Evolutionary conservation across 2,888 invertebrate species (phyloP).

Genomic region (Lasioglossum marginatum): DNA sequence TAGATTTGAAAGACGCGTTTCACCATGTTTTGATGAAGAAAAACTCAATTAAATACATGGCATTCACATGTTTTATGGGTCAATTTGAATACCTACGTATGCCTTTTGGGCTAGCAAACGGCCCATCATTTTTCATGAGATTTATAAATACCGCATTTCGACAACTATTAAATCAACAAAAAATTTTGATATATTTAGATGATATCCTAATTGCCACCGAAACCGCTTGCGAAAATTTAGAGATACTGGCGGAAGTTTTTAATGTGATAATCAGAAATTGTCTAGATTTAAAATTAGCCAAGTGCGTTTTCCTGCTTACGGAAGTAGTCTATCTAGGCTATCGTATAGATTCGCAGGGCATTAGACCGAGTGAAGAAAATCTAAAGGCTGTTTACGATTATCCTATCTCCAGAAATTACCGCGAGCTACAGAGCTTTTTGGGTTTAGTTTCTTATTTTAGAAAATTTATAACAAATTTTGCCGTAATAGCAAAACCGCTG

Average conservation of each 20-base stretch:
- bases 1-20: no score
- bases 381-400: background rate
- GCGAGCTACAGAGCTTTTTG: background rate
- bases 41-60: constrained; percentile 1
- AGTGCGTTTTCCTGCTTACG: background rate
- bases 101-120: background rate
- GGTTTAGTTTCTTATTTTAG: background rate
- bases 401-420: background rate
- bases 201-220: background rate
- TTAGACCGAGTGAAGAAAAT: background rate
- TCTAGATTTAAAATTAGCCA: background rate
- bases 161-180: background rate
- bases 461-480: constrained; percentile 20
- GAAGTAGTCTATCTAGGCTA: background rate
- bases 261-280: background rate
- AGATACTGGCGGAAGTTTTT: background rate
- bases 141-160: background rate
- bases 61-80: constrained; percentile 6
- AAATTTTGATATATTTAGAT: background rate
- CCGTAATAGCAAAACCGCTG: constrained; percentile 6
- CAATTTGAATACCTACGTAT: constrained; percentile 19
- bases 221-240: background rate
- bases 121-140: background rate
- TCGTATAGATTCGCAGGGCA: background rate
- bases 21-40: background rate